phyloP scores from a whole-genome alignment of 2,888 invertebrate genomes.

The Tinea trinotella region DNA sequence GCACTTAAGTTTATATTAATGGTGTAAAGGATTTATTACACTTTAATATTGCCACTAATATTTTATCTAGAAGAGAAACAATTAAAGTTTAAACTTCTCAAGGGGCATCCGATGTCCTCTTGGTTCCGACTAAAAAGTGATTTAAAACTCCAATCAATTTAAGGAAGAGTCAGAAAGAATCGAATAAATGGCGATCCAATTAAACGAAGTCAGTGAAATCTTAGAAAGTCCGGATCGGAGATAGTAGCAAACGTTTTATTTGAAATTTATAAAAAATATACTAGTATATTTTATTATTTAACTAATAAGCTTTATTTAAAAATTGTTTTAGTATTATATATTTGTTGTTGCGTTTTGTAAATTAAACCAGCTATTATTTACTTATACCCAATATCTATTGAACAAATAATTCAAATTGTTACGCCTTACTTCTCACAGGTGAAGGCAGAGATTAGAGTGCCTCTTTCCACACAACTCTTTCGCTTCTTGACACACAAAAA shows the following conservation, averaged over 20 bases:
- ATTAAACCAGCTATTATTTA: too few species aligned
- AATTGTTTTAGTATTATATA: too few species aligned
- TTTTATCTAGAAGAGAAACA: slow-evolving; percentile 21
- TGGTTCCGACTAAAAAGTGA: slow-evolving; percentile 22
- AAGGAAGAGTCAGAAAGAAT: slow-evolving; percentile 27
- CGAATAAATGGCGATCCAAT: slow-evolving; percentile 35
- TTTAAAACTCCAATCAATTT: slow-evolving; percentile 35
- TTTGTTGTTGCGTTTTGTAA: too few species aligned
- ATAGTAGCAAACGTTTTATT: slow-evolving; percentile 26
- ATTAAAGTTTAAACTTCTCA: slow-evolving; percentile 26
- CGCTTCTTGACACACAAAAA: too few species aligned
- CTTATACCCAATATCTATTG: too few species aligned
- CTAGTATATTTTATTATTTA: too few species aligned
- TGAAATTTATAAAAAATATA: too few species aligned
- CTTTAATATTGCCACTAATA: slow-evolving; percentile 1
- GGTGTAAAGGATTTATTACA: neutral
- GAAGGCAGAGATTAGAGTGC: too few species aligned
- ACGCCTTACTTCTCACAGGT: too few species aligned
- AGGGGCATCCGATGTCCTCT: slow-evolving; percentile 24
- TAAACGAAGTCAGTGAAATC: slow-evolving; percentile 32
- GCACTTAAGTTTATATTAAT: too few species aligned
- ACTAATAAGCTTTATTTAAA: slow-evolving; percentile 3
- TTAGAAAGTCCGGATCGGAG: slow-evolving; percentile 28
- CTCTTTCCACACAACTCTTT: too few species aligned
- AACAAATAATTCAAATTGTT: too few species aligned